A percentile compares a stretch with the other conserved stretches of the same genome.
These are phyloP conservation scores for Amphilophus citrinellus DNA, from an alignment of 2,113 vertebrate species.

Conservation along the genomic window DNA sequence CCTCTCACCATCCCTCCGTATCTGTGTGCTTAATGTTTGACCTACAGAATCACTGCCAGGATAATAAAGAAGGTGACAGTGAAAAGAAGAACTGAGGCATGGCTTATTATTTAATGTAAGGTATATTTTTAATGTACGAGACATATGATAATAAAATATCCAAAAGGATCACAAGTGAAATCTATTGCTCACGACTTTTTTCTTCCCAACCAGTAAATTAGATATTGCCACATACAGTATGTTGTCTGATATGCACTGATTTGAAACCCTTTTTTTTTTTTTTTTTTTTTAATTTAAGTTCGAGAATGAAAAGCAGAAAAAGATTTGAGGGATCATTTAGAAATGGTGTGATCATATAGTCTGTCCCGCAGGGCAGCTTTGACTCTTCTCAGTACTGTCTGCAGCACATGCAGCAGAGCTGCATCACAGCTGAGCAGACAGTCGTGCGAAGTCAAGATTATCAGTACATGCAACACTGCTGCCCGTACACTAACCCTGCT, in stretches of 20 bases:
- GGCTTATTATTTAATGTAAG: background rate
- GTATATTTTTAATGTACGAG: background rate
- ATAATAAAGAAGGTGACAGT: conserved; percentile 23
- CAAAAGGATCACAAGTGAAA: background rate
- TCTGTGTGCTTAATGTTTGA: conserved; percentile 42
- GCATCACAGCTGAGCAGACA: background rate
- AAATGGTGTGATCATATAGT: background rate
- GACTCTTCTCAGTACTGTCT: background rate
- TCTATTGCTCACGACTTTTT: background rate
- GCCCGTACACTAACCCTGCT: background rate
- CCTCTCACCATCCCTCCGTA: conserved; percentile 1
- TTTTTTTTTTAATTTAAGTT: background rate
- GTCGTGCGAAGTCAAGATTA: background rate
- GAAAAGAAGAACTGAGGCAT: background rate
- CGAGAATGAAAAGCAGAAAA: background rate
- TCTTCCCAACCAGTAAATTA: background rate
- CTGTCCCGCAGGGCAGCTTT: background rate
- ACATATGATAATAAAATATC: background rate
- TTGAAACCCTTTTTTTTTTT: background rate
- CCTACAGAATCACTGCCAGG: conserved; percentile 66
- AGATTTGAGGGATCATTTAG: background rate
- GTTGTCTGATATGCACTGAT: background rate
- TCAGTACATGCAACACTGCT: background rate
- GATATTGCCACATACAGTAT: background rate
- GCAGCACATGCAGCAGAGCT: background rate